Base-by-base conservation (phyloP, 2,888 invertebrate species). In the Drosophila falleni region DNA sequence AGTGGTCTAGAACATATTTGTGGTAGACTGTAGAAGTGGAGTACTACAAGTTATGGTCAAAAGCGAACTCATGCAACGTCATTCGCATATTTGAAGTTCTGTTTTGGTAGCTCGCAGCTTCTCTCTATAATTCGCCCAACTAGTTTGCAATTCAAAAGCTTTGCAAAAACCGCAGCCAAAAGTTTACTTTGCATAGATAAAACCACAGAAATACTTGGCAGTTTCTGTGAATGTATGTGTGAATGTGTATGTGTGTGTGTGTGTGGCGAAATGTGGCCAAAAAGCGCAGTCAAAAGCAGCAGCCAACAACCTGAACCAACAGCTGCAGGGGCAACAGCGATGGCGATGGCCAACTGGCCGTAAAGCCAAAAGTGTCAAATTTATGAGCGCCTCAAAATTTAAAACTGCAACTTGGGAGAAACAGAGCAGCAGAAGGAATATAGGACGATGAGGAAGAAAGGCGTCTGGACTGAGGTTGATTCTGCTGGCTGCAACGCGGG, bases 351-450 rank as follows among this genome's bases (percentile, higher is more conserved):
- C 59, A 73, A 72, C 73, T 73, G 69, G 73, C 42, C 69, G 60
- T 50, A 62, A 71, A 86, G 88, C 84, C 82, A 81, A 86, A 84
- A 84, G 85, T 84, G 84, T 84, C 89, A 84, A 89, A 84, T 89
- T 89, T 84, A 89, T 89, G 89, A 89, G 78, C 87, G 89, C 73
- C 84, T 84, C 87, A 89, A 82, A 84, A 84, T 87, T 78, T 71
- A 63, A 71, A 80, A 73, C 55, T 78, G 83, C 89, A 72, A 50
- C 70, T 46, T 13, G 54, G 42, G 11, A 55, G 41, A 16, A 39
- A 37, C 44, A 29, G 47, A 44, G n/a, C 26, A 51, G 13, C 0
- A 29, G 5, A 10, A n/a, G 15, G 15, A 31, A 13, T 2, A 6
- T 1, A 13, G 8, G 6, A 3, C 8, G n/a, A n/a, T n/a, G 1